These are phyloP conservation scores for Steatocranus sp. DNA, from an alignment of 2,797 vertebrate species.

Conservation along the genomic window DNA sequence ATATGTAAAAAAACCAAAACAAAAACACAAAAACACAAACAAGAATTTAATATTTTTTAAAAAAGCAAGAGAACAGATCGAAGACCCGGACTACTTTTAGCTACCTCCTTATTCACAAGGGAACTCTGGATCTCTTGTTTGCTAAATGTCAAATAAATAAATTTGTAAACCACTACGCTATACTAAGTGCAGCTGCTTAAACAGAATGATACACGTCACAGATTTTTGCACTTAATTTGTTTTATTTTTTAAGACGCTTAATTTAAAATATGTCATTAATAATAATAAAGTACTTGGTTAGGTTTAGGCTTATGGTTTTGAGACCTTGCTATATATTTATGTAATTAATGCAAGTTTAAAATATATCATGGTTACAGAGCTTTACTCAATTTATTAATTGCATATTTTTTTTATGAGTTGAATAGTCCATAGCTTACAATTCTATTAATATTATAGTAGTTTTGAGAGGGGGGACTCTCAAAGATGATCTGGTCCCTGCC, in stretches of 20 bases:
- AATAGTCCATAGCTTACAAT: not conserved
- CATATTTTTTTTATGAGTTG: not conserved
- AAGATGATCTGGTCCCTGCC: not conserved
- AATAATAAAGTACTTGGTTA: not conserved
- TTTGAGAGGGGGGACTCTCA: not conserved
- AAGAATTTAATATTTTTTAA: fast-evolving
- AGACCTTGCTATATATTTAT: not conserved
- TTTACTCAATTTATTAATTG: not conserved
- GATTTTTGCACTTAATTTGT: not conserved
- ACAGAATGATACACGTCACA: not conserved
- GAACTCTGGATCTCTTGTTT: not conserved
- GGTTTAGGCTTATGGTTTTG: not conserved
- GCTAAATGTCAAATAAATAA: not conserved
- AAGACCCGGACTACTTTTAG: not conserved
- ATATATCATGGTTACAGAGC: not conserved
- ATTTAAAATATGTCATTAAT: not conserved
- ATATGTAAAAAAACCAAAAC: not conserved
- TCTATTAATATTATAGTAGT: not conserved
- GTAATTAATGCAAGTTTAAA: not conserved
- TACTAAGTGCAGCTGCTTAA: not conserved
- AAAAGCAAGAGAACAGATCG: not conserved
- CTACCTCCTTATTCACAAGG: not conserved
- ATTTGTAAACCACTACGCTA: not conserved
- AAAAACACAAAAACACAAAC: not conserved
- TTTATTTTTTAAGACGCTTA: fast-evolving